Evolutionary conservation across 2,888 invertebrate genomes (phyloP), one percentile per base, ranked within the genome.

Genomic region (Ceriagrion tenellum): DNA sequence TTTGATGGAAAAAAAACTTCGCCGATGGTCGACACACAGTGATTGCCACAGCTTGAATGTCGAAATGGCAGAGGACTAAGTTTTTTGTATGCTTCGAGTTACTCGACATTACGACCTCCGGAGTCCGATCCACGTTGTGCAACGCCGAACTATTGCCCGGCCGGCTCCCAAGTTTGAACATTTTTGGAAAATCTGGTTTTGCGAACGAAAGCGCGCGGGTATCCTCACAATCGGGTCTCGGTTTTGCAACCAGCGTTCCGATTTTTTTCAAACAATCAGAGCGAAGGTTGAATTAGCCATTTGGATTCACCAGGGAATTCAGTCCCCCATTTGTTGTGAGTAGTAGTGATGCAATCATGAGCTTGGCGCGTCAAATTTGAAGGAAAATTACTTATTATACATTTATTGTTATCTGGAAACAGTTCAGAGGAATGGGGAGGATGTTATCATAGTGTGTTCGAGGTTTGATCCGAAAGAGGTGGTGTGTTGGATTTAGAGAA

Each of bases 1-100:
- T 69, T 69, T 0, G 81, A 35, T 8, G 81, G 81, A n/a, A 18
- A 81, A 30, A 35, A 35, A 81, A 10, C n/a, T 12, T 30, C 47
- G 81, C 26, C 12, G 35, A 81, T 81, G 81, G 30, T 30, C 35
- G 18, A 10, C 13, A 13, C 2, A 13, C 16, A 26, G 69, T 18
- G n/a, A 81, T 35, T 81, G 30, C 74, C 90, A 56, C 40, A 20
- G 47, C 40, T 93, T 74, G 63, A 8, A 93, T 93, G 93, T 40
- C 69, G 69, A n/a, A 69, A 93, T 93, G 69, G 74, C 74, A 20
- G 93, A 35, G n/a, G 26, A 74, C 16, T 93, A 74, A 26, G 59
- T 93, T 55, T 81, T 81, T 81, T 59, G 59, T 59, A 20, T 59
- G 59, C 59, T 8, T 13, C 30, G 35, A 81, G 81, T 13, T 30